These are phyloP conservation scores for Gryllus longicercus DNA, from an alignment of 2,888 invertebrate species.

Conservation along the genomic window DNA sequence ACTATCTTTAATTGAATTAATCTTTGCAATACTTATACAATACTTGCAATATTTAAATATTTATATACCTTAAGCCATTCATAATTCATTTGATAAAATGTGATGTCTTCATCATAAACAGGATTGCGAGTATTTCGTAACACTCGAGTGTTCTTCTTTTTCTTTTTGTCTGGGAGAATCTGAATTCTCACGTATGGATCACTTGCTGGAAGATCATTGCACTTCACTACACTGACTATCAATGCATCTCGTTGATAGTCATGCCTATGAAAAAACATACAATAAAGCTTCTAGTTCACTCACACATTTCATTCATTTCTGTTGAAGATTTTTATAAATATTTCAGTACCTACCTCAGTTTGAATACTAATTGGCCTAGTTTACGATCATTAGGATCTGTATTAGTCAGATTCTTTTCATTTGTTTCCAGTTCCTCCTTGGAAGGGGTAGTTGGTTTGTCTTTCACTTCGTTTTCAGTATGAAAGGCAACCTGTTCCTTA, in stretches of 20 bases:
- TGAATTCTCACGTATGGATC: conserved; percentile 99
- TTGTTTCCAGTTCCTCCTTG: conserved; percentile 57
- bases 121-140: conserved; percentile 94
- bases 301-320: background rate
- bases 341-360: conserved; percentile 60
- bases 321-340: conserved; percentile 3
- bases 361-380: conserved; percentile 86
- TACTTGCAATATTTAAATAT: background rate
- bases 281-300: no score
- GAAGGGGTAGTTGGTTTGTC: conserved; percentile 47
- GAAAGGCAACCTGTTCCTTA: conserved; percentile 37
- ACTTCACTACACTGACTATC: conserved; percentile 87
- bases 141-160: conserved; percentile 94
- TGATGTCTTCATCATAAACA: conserved; percentile 97
- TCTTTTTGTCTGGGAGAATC: conserved; percentile 93
- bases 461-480: conserved; percentile 39
- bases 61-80: conserved; percentile 66
- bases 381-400: conserved; percentile 60
- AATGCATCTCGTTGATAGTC: conserved; percentile 67
- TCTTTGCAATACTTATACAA: no score
- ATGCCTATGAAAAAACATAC: background rate
- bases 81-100: conserved; percentile 90
- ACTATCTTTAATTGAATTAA: no score
- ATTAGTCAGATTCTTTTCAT: conserved; percentile 54
- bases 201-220: conserved; percentile 81